Conservation (phyloP, 1,140 invertebrate genomes). For the Mamestra configurata region DNA sequence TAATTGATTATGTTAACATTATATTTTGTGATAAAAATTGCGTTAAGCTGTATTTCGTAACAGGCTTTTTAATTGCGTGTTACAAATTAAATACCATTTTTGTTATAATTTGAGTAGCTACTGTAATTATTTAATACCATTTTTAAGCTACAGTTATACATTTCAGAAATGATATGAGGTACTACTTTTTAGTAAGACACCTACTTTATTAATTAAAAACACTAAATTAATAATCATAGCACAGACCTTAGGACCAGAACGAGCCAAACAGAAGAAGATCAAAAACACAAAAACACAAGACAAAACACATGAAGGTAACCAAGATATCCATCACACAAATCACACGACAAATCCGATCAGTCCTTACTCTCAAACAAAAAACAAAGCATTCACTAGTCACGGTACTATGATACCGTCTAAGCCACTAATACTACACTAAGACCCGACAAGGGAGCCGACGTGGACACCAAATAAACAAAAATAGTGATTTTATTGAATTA, state of each 20-base stretch:
- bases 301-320: conserved; percentile 26
- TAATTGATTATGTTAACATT: conserved; percentile 8
- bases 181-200: too few relatives aligned
- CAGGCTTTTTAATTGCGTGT: neutral
- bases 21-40: conserved; percentile 1
- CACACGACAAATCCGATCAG: conserved; percentile 49
- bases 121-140: neutral
- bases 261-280: neutral
- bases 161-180: too few relatives aligned
- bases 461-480: conserved; percentile 82
- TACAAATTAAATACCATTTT: neutral
- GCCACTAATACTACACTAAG: conserved; percentile 77
- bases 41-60: neutral
- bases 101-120: neutral
- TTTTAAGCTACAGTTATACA: too few relatives aligned
- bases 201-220: too few relatives aligned
- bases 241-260: neutral
- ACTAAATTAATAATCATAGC: neutral
- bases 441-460: conserved; percentile 76
- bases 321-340: conserved; percentile 34
- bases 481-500: conserved; percentile 87
- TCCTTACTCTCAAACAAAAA: conserved; percentile 63
- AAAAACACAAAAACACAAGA: conserved; percentile 22
- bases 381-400: conserved; percentile 72
- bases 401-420: conserved; percentile 73